These are phyloP conservation scores for Sinella curviseta DNA, from an alignment of 1,140 invertebrate species.

Conservation along the genomic window DNA sequence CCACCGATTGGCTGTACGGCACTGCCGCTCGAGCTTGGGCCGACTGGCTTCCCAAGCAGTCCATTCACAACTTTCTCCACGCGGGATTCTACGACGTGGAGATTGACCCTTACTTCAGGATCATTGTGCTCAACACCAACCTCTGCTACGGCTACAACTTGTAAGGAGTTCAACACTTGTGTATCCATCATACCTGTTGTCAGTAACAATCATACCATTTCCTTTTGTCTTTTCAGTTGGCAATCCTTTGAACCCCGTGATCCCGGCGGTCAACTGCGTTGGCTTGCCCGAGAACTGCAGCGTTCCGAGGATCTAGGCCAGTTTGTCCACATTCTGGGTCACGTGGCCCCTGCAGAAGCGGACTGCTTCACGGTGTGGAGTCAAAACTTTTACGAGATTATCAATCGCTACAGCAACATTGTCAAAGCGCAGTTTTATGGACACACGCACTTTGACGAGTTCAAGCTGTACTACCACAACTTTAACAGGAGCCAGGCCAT, in stretches of 20 bases:
- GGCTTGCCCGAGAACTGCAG: conserved; percentile 61
- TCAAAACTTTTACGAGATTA: conserved; percentile 55
- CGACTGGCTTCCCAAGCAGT: conserved; percentile 55
- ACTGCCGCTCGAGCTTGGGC: conserved; percentile 54
- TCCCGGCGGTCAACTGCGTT: conserved; percentile 21
- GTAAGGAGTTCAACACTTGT: conserved; percentile 45
- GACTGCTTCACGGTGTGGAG: conserved; percentile 62
- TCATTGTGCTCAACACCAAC: conserved; percentile 63
- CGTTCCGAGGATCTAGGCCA: conserved; percentile 57
- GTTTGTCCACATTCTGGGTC: conserved; percentile 63
- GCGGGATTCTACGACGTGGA: conserved; percentile 61
- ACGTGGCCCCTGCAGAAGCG: conserved; percentile 61
- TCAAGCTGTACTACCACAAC: conserved; percentile 54
- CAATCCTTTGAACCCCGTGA: conserved; percentile 26
- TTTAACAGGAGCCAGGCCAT: conserved; percentile 53
- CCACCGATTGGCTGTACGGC: conserved; percentile 55
- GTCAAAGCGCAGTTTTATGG: conserved; percentile 63
- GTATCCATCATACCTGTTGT: no score
- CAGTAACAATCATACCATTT: no score
- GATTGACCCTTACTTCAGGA: conserved; percentile 56
- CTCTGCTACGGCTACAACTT: conserved; percentile 60
- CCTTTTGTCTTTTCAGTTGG: conserved; percentile 1
- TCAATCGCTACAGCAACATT: conserved; percentile 54
- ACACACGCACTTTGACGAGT: conserved; percentile 61
- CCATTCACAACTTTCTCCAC: conserved; percentile 53